phyloP scores from a whole-genome alignment of 1,140 invertebrate species.

The Cotesia typhae region DNA sequence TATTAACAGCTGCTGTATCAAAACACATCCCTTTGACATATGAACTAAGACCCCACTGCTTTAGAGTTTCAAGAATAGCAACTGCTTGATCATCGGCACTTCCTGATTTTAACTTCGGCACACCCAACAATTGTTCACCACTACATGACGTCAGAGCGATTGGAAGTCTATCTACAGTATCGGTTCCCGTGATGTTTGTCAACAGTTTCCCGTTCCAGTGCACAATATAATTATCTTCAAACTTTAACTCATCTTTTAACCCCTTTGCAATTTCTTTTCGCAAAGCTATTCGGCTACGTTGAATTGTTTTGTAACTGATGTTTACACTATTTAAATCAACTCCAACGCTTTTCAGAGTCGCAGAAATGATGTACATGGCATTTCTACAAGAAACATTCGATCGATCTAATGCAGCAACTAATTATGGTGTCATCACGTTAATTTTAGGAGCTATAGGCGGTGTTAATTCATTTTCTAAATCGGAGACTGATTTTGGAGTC shows the following conservation, averaged over 20 bases:
- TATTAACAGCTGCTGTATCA: slow-evolving; percentile 40
- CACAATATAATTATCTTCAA: slow-evolving; percentile 15
- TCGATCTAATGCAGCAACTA: no score
- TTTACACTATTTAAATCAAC: no score
- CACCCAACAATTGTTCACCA: slow-evolving; percentile 46
- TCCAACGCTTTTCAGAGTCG: no score
- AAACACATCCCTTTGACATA: slow-evolving; percentile 36
- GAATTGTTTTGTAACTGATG: slow-evolving; percentile 34
- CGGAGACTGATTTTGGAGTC: not conserved
- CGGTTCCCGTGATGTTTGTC: slow-evolving; percentile 42
- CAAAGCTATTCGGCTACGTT: slow-evolving; percentile 15
- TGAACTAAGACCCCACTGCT: slow-evolving; percentile 33
- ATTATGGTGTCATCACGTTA: no score
- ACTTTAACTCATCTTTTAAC: slow-evolving; percentile 41
- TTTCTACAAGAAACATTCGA: no score
- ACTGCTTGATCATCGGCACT: slow-evolving; percentile 43
- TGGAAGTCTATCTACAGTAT: slow-evolving; percentile 49
- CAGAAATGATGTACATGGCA: no score
- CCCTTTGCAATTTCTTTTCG: slow-evolving; percentile 30
- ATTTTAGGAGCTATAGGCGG: no score
- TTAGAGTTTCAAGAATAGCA: slow-evolving; percentile 42
- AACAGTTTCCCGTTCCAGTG: slow-evolving; percentile 41
- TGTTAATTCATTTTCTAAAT: no score
- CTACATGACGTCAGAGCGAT: slow-evolving; percentile 43
- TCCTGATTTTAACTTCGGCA: slow-evolving; percentile 48